These are phyloP conservation scores for Pogonocichla stellata DNA, from an alignment of 2,113 vertebrate genomes.

Conservation along the genomic window DNA sequence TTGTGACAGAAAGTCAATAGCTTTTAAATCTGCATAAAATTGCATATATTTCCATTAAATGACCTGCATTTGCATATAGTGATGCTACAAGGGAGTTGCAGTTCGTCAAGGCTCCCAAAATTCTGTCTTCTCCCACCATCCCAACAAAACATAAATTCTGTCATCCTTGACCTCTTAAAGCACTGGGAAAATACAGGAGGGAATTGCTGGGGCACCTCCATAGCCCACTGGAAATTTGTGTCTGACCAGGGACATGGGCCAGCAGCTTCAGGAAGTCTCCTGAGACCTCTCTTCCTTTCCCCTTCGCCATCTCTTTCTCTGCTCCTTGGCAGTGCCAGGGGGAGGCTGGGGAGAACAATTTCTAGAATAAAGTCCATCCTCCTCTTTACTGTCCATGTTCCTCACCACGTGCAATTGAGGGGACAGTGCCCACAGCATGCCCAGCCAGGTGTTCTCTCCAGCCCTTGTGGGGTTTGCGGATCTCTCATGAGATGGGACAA, in stretches of 20 bases:
- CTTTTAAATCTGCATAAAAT: constrained; percentile 70
- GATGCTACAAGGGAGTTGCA: constrained; percentile 38
- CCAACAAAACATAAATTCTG: not conserved
- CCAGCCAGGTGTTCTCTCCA: not conserved
- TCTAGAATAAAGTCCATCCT: not conserved
- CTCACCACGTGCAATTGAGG: not conserved
- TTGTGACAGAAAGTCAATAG: constrained; percentile 70
- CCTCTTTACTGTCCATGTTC: not conserved
- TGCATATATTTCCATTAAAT: constrained; percentile 70
- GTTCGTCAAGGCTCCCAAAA: constrained; percentile 13
- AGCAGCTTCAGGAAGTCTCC: not conserved
- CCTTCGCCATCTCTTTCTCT: not conserved
- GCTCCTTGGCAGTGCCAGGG: not conserved
- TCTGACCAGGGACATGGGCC: not conserved
- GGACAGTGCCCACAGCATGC: not conserved
- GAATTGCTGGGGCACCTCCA: not conserved
- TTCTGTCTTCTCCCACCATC: not conserved
- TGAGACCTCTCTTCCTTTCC: not conserved
- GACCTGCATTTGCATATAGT: constrained; percentile 61
- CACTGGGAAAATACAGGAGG: not conserved
- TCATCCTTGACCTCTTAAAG: not conserved
- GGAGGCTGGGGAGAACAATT: not conserved
- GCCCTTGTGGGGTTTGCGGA: fast-evolving
- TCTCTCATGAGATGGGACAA: not conserved
- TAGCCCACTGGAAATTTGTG: not conserved